Percentiles rank a stretch among this genome's conserved stretches.
phyloP scores from a whole-genome alignment of 2,797 vertebrate genomes.

The Tapirus indicus region DNA sequence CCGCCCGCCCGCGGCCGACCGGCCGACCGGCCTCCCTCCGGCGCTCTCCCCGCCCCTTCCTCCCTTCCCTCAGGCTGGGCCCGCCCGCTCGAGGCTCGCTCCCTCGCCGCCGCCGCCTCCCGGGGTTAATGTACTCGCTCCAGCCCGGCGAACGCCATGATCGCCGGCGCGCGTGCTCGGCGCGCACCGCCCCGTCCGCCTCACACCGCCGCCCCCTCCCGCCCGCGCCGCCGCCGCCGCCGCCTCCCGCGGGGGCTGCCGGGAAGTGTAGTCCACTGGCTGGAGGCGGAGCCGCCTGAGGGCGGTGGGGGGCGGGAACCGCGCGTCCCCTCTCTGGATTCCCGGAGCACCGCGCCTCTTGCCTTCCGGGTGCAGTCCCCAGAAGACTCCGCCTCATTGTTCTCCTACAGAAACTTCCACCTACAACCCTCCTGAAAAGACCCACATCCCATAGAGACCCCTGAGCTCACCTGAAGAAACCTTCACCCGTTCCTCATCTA shows the following conservation, averaged over 20 bases:
- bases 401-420: not conserved
- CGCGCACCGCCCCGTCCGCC: conserved; percentile 71
- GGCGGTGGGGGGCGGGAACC: too few relatives aligned
- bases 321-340: fast-evolving
- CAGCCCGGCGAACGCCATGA: conserved; percentile 86
- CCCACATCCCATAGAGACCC: not conserved
- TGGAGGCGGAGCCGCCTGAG: not conserved
- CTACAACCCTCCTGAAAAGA: not conserved
- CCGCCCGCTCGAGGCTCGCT: conserved; percentile 69
- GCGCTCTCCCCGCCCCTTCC: conserved; percentile 83
- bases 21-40: conserved; percentile 72
- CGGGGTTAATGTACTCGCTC: conserved; percentile 80
- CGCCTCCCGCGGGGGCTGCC: conserved; percentile 64
- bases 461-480: not conserved
- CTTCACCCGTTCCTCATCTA: not conserved
- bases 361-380: not conserved
- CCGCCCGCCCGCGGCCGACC: conserved; percentile 69
- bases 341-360: fast-evolving
- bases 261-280: conserved; percentile 87
- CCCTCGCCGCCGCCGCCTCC: conserved; percentile 80
- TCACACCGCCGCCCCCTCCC: conserved; percentile 59
- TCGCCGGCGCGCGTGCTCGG: conserved; percentile 83
- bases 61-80: conserved; percentile 84
- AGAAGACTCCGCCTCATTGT: fast-evolving
- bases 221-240: conserved; percentile 74